Conservation (phyloP, 2,113 vertebrate species). For the Eupsittula cactorum region DNA sequence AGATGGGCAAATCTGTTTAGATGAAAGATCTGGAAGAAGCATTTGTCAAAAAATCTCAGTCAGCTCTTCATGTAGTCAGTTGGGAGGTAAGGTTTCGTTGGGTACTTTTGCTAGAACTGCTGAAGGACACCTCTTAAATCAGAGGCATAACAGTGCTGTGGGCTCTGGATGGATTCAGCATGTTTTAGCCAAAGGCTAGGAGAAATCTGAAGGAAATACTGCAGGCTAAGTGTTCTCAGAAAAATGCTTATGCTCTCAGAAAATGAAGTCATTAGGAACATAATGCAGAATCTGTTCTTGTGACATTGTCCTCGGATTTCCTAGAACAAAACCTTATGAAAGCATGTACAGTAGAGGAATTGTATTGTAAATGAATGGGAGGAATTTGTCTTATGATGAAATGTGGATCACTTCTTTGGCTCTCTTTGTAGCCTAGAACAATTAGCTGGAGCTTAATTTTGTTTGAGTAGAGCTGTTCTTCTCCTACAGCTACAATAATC, state of each 20-base stretch:
- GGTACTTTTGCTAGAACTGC: neutral
- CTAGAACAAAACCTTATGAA: neutral
- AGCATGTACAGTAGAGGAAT: neutral
- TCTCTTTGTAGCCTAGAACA: neutral
- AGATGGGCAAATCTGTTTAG: neutral
- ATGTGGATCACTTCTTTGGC: neutral
- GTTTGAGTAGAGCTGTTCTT: neutral
- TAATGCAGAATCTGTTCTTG: neutral
- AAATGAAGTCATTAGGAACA: neutral
- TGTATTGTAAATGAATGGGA: neutral
- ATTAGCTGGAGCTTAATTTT: slow-evolving; percentile 5
- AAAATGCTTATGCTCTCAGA: neutral
- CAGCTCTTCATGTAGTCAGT: neutral
- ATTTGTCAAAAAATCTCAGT: neutral
- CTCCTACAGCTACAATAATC: neutral
- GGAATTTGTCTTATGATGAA: neutral
- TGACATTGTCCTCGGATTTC: neutral
- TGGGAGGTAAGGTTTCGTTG: neutral
- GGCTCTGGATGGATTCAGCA: neutral
- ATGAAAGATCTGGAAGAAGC: neutral
- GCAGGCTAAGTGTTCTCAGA: neutral
- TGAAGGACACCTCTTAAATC: neutral
- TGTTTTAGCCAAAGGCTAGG: neutral
- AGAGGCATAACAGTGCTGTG: neutral
- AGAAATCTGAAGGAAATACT: neutral